Evolutionary conservation across 2,888 invertebrate genomes (phyloP).

Genomic region (Caenorhabditis sp.): DNA sequence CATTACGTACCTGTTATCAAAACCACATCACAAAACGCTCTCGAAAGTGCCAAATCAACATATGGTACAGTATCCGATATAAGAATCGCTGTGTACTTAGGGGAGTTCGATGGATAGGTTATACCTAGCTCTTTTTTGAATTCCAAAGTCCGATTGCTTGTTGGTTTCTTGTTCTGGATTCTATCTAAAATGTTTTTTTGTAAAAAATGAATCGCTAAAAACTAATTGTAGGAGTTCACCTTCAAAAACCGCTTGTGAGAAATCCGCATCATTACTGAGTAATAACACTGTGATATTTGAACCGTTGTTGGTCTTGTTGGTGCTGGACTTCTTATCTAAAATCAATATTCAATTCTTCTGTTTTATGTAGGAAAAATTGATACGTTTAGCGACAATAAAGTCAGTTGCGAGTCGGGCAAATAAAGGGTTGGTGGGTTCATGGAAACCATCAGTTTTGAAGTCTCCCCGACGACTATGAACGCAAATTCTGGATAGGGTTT

Average conservation of each 20-base stretch:
- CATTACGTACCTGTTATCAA: slow-evolving; percentile 56
- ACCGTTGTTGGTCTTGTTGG: neutral
- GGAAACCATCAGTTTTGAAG: slow-evolving; percentile 62
- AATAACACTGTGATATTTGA: slow-evolving; percentile 4
- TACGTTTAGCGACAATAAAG: neutral
- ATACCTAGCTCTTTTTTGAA: neutral
- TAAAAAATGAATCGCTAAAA: neutral
- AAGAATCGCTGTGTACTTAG: slow-evolving; percentile 29
- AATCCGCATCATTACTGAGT: slow-evolving; percentile 60
- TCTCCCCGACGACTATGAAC: slow-evolving; percentile 66
- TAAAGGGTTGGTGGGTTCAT: slow-evolving; percentile 56
- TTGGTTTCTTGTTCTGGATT: too few species aligned
- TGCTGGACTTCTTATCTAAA: neutral
- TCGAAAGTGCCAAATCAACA: slow-evolving; percentile 60
- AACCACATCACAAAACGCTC: slow-evolving; percentile 57
- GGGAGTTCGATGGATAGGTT: slow-evolving; percentile 18
- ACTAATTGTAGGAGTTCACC: slow-evolving; percentile 18
- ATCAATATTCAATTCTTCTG: slow-evolving; percentile 4
- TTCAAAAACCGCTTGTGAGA: slow-evolving; percentile 55
- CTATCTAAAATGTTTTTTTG: too few species aligned
- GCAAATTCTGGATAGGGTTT: slow-evolving; percentile 67
- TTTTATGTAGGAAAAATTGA: slow-evolving; percentile 13
- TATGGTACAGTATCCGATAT: slow-evolving; percentile 61
- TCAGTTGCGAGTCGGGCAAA: slow-evolving; percentile 58
- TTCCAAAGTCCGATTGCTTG: neutral